A percentile compares a stretch with the other conserved stretches of the same genome.
phyloP scores from a whole-genome alignment of 2,113 vertebrate species.

The Phylloscopus trochiloides region DNA sequence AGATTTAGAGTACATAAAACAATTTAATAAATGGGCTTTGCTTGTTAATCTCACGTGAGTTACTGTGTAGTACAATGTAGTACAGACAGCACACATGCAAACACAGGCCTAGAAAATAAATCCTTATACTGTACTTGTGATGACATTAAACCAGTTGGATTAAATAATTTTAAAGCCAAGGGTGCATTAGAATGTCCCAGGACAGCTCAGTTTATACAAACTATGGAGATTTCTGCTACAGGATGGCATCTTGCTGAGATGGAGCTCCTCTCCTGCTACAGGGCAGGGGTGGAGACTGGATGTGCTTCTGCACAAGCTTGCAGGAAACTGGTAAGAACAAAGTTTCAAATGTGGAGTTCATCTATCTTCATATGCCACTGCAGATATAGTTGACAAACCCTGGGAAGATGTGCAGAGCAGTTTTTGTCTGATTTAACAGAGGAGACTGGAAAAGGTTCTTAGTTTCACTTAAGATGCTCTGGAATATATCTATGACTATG shows the following conservation, averaged over 20 bases:
- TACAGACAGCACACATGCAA: neutral
- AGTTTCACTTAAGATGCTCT: neutral
- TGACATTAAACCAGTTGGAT: neutral
- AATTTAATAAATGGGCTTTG: slow-evolving; percentile 52
- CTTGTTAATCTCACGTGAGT: slow-evolving; percentile 29
- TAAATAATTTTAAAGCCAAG: neutral
- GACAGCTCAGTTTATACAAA: neutral
- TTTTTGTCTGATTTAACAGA: neutral
- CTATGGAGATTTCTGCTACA: accelerated
- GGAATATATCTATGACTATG: neutral
- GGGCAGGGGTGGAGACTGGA: neutral
- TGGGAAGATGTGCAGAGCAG: neutral
- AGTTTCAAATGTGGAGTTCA: neutral
- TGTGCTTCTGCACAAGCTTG: neutral
- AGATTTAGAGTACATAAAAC: slow-evolving; percentile 42
- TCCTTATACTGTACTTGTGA: neutral
- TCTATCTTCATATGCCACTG: neutral
- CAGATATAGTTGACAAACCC: neutral
- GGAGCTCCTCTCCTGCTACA: neutral
- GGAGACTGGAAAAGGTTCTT: neutral
- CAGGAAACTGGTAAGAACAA: neutral
- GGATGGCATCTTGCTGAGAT: neutral
- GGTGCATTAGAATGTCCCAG: neutral
- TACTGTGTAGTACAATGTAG: neutral
- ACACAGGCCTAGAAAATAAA: neutral